Percentiles rank a stretch among this genome's conserved stretches.
These are phyloP conservation scores for Xenopus petersii DNA, from an alignment of 2,797 vertebrate species.

Conservation along the genomic window DNA sequence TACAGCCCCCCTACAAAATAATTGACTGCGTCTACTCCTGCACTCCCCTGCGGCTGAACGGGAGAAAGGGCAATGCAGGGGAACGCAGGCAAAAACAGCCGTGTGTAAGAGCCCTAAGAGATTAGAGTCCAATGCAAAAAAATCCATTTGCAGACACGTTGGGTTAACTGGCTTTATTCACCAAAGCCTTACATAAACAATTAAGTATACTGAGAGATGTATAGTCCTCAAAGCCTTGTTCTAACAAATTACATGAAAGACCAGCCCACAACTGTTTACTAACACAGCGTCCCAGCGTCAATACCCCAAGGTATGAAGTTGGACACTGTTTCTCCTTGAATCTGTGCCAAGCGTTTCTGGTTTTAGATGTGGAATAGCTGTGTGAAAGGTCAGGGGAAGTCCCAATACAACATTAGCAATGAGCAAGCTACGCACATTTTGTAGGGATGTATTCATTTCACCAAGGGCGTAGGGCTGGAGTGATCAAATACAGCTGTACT, in stretches of 20 bases:
- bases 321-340: neutral
- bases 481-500: neutral
- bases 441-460: neutral
- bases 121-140: too few relatives aligned
- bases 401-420: constrained; percentile 16
- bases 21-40: too few relatives aligned
- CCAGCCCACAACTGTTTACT: constrained; percentile 17
- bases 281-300: constrained; percentile 3
- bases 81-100: too few relatives aligned
- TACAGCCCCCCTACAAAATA: too few relatives aligned
- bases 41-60: too few relatives aligned
- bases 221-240: neutral
- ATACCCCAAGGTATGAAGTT: constrained; percentile 9
- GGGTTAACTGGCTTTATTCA: too few relatives aligned
- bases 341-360: constrained; percentile 7
- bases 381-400: constrained; percentile 36
- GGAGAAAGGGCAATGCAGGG: too few relatives aligned
- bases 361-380: constrained; percentile 22
- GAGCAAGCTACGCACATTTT: neutral
- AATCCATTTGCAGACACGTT: too few relatives aligned
- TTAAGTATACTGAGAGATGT: too few relatives aligned
- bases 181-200: too few relatives aligned
- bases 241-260: neutral
- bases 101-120: too few relatives aligned
- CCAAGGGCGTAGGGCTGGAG: neutral